Evolutionary conservation across 2,113 vertebrate species (phyloP).

Genomic region (Thamnophis sirtalis): DNA sequence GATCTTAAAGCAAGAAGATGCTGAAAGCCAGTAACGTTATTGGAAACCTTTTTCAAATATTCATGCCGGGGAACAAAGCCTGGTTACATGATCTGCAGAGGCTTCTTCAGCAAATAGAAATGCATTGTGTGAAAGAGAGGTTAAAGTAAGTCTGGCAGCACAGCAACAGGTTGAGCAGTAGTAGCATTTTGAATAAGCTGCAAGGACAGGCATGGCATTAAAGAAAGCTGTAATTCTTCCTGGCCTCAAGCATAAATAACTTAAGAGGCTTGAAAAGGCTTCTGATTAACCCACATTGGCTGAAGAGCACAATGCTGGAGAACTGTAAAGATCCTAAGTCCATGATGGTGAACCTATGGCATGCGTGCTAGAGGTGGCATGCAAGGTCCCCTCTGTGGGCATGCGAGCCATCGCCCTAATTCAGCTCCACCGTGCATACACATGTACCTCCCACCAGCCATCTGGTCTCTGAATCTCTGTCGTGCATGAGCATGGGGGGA

Average conservation of each 20-base stretch:
- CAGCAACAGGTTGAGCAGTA: neutral
- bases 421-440: too few species aligned
- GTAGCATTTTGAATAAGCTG: neutral
- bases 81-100: neutral
- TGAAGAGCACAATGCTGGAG: neutral
- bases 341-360: too few species aligned
- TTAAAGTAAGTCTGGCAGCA: neutral
- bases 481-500: too few species aligned
- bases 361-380: too few species aligned
- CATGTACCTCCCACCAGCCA: too few species aligned
- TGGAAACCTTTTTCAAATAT: constrained; percentile 56
- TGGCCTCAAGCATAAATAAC: constrained; percentile 26
- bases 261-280: constrained; percentile 50
- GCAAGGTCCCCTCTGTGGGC: too few species aligned
- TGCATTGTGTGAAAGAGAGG: neutral
- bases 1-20: neutral
- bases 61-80: neutral
- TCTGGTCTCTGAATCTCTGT: too few species aligned
- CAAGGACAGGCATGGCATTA: neutral
- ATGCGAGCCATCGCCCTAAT: too few species aligned
- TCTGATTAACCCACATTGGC: constrained; percentile 9
- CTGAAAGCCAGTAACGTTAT: constrained; percentile 38
- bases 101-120: neutral
- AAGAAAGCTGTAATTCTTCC: neutral
- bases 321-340: neutral